These are phyloP conservation scores for Clivina fossor DNA, from an alignment of 2,888 invertebrate genomes.

Conservation along the genomic window DNA sequence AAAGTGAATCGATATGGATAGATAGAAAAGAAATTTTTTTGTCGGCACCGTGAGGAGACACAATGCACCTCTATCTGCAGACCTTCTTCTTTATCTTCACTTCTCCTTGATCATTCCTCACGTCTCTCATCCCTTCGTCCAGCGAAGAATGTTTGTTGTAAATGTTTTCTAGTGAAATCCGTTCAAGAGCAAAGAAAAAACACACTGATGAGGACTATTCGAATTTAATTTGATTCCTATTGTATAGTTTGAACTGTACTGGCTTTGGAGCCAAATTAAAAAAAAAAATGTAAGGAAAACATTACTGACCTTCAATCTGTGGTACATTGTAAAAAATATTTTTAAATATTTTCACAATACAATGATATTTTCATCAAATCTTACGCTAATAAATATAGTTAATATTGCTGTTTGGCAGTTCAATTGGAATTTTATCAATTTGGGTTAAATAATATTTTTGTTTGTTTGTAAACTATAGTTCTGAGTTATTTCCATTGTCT, in stretches of 20 bases:
- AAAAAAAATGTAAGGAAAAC: conserved; percentile 24
- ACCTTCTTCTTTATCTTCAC: neutral
- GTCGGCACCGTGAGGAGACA: conserved; percentile 28
- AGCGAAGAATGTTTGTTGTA: conserved; percentile 8
- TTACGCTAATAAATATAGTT: too few relatives aligned
- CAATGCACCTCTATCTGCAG: conserved; percentile 3
- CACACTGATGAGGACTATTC: conserved; percentile 22
- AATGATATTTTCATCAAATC: too few relatives aligned
- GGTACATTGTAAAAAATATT: too few relatives aligned
- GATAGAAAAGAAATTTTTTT: conserved; percentile 26
- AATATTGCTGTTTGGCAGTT: too few relatives aligned
- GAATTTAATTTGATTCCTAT: conserved; percentile 27
- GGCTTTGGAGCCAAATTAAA: too few relatives aligned
- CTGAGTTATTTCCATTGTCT: too few relatives aligned
- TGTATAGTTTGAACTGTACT: conserved; percentile 27
- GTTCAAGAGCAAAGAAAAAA: conserved; percentile 2
- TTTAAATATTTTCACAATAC: too few relatives aligned
- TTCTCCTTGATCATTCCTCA: neutral
- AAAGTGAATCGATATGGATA: conserved; percentile 31
- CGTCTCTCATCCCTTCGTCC: too few relatives aligned
- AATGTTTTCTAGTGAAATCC: conserved; percentile 8
- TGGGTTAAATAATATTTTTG: too few relatives aligned
- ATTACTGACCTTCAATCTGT: conserved; percentile 15
- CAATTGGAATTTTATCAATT: too few relatives aligned
- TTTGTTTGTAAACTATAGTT: too few relatives aligned